Evolutionary conservation across 2,797 vertebrate species (phyloP).

Genomic region (Anisognathus igniventris): DNA sequence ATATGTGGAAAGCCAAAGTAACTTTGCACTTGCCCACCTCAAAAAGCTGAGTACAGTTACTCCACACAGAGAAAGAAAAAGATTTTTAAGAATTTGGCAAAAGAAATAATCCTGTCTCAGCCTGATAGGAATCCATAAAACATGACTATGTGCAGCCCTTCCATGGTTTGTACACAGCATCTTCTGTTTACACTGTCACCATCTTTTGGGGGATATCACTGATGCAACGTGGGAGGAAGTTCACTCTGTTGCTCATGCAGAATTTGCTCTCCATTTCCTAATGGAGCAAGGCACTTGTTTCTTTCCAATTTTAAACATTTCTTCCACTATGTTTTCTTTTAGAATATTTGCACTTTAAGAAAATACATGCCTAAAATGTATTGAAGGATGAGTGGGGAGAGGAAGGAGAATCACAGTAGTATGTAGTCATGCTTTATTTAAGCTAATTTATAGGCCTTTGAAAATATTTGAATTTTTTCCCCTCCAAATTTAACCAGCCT

Average conservation of each 20-base stretch:
- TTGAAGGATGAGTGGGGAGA: not conserved
- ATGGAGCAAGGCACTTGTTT: not conserved
- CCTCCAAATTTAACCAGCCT: not conserved
- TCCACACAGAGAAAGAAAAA: not conserved
- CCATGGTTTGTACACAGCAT: not conserved
- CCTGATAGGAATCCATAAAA: not conserved
- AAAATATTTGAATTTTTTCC: not conserved
- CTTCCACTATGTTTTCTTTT: not conserved
- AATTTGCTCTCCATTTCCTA: not conserved
- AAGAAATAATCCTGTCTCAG: not conserved
- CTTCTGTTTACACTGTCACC: not conserved
- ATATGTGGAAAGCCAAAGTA: not conserved
- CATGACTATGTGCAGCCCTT: not conserved
- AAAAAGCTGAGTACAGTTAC: not conserved
- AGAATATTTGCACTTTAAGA: not conserved
- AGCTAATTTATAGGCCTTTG: not conserved
- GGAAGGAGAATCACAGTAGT: not conserved
- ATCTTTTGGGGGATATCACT: not conserved
- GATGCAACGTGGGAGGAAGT: not conserved
- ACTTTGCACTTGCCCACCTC: not conserved
- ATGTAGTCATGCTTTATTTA: not conserved
- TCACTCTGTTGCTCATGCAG: not conserved
- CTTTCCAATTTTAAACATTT: not conserved
- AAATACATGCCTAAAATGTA: not conserved
- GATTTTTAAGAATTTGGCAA: not conserved